Base-by-base conservation (phyloP, 2,888 invertebrate species). In the Dryocosmus kuriphilus region DNA sequence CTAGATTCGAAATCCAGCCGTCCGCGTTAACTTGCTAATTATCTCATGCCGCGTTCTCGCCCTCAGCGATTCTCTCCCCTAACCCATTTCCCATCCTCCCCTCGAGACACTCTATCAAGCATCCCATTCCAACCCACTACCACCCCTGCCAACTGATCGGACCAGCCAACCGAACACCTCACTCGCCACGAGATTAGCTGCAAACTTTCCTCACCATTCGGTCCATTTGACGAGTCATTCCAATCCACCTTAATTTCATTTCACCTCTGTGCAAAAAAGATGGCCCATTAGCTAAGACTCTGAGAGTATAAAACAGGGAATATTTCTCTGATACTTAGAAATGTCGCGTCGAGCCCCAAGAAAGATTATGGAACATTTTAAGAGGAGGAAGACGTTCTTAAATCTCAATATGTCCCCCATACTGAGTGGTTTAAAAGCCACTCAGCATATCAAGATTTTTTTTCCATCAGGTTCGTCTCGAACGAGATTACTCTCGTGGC, bases 11-110 rank as follows among this genome's bases (percentile, higher is more conserved):
- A 81, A 81, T 81, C 82, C 83, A 84, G 75, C 80, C 79, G 83
- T 77, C 83, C 81, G 81, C 77, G 84, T 87, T 86, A 86, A 88
- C 86, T 86, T 81, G 83, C 85, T 89, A 88, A 89, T 88, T 89
- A 87, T 86, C 82, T 82, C 80, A 75, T 78, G 75, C 77, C 67
- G 65, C 62, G 62, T 77, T 65, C 76, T 77, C 61, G 51, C 24
- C 60, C 46, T 60, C 78, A 38, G 57, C 71, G 38, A 11, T 76
- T 71, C 60, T 77, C 76, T 67, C 61, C 71, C 65, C 65, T 65
- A 30, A 51, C 32, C 41, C 61, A 71, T 75, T 41, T 41, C 55
- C 55, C 73, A 81, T 76, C 24, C 76, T 57, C n/a, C 41, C 75
- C 71, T 78, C 75, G 77, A 77, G 63, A 51, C 74, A 73, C 51